phyloP scores from a whole-genome alignment of 2,888 invertebrate genomes.

The Heliconius charithonia region DNA sequence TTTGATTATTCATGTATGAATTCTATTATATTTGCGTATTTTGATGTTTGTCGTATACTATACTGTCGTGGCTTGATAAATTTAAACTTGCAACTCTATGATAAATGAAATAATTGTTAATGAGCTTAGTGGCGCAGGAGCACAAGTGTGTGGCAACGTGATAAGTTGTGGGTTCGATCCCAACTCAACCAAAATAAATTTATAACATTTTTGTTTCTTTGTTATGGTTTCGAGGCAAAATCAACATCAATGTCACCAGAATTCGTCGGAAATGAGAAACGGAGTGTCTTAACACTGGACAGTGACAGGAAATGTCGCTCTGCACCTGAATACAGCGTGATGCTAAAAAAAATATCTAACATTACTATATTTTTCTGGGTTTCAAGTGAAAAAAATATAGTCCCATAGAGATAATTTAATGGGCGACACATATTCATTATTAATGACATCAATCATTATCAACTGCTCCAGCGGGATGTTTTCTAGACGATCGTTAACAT shows the following conservation, averaged over 20 bases:
- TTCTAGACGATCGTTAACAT: constrained; percentile 35
- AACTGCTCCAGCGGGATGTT: constrained; percentile 3
- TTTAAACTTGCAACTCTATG: not conserved
- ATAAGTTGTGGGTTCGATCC: no score
- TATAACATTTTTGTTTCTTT: no score
- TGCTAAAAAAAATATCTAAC: not conserved
- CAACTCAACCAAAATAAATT: no score
- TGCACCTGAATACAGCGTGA: no score
- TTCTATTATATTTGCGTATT: not conserved
- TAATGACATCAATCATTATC: constrained; percentile 31
- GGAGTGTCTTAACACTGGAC: no score
- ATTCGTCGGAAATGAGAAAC: no score
- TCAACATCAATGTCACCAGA: no score
- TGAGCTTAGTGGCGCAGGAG: not conserved
- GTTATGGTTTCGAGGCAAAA: no score
- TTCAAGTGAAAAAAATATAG: not conserved
- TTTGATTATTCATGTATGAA: constrained; percentile 30
- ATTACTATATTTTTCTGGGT: not conserved
- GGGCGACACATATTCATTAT: not conserved
- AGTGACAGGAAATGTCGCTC: no score
- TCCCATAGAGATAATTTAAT: not conserved
- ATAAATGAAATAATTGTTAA: not conserved
- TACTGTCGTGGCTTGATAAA: not conserved
- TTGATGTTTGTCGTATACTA: not conserved
- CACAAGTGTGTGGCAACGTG: no score